These are phyloP conservation scores for Harpalus rubripes DNA, from an alignment of 2,888 invertebrate genomes.

Conservation along the genomic window DNA sequence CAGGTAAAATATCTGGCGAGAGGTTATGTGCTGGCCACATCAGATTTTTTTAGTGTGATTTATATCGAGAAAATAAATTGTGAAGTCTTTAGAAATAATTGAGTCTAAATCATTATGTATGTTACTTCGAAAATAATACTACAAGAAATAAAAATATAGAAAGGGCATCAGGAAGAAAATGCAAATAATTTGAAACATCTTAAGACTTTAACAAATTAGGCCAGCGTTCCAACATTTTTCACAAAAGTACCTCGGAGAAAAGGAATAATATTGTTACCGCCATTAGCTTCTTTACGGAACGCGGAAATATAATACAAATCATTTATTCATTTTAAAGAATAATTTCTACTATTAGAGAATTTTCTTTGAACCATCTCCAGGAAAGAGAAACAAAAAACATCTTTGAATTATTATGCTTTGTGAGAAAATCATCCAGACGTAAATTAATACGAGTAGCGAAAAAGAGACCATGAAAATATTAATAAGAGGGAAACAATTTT, in stretches of 20 bases:
- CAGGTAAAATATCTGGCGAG: too few relatives aligned
- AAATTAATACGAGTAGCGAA: neutral
- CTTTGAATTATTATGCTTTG: neutral
- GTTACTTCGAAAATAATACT: neutral
- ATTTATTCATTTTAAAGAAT: neutral
- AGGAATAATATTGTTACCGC: neutral
- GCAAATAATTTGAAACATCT: constrained; percentile 2
- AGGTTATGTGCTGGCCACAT: too few relatives aligned
- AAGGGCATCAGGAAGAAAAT: neutral
- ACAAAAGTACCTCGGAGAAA: neutral
- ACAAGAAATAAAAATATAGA: neutral
- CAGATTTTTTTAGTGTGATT: too few relatives aligned
- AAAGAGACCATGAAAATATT: neutral
- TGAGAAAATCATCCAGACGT: neutral
- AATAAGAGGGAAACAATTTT: neutral
- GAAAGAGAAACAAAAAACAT: neutral
- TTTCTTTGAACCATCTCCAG: neutral
- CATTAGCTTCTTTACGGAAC: neutral
- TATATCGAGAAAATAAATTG: too few relatives aligned
- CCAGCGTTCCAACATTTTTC: neutral
- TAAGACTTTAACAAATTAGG: neutral
- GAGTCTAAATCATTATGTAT: neutral
- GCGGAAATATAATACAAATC: neutral
- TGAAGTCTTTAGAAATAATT: too few relatives aligned
- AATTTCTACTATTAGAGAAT: constrained; percentile 7